Evolutionary conservation across 1,140 invertebrate species (phyloP).

Genomic region (Brachionus paranguensis): DNA sequence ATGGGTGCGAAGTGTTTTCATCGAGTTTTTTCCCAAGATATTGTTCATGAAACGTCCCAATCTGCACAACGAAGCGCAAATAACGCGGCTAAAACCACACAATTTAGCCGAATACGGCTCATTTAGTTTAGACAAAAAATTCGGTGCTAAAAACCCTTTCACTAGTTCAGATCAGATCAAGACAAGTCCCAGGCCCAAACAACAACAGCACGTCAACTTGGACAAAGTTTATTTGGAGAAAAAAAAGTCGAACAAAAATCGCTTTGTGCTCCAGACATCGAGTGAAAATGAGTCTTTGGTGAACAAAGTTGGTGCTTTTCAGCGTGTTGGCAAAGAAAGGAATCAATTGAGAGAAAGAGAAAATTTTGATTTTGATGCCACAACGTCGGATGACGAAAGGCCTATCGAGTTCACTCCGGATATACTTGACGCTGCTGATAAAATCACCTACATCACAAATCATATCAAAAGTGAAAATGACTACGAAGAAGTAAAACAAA

Average conservation of each 20-base stretch:
- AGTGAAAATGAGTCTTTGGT: not conserved
- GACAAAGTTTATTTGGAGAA: not conserved
- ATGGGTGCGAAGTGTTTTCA: conserved; percentile 53
- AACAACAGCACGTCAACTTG: not conserved
- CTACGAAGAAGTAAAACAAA: conserved; percentile 61
- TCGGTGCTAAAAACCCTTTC: not conserved
- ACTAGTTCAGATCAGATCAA: not conserved
- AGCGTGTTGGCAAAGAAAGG: not conserved
- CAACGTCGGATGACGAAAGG: conserved; percentile 6
- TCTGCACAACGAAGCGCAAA: not conserved
- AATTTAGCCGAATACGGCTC: not conserved
- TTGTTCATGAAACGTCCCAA: conserved; percentile 52
- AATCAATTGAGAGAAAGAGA: not conserved
- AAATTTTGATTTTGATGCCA: not conserved
- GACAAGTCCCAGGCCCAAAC: not conserved
- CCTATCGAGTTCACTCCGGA: conserved; percentile 23
- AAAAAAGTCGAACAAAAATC: not conserved
- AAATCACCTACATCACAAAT: conserved; percentile 42
- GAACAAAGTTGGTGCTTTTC: not conserved
- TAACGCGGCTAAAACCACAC: no score
- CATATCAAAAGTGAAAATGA: conserved; percentile 78
- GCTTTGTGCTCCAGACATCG: not conserved
- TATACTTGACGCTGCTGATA: conserved; percentile 22
- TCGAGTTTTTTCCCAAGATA: conserved; percentile 52
- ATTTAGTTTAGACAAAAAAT: not conserved